phyloP scores from a whole-genome alignment of 2,113 vertebrate genomes.

The Antechinus stuartii region DNA sequence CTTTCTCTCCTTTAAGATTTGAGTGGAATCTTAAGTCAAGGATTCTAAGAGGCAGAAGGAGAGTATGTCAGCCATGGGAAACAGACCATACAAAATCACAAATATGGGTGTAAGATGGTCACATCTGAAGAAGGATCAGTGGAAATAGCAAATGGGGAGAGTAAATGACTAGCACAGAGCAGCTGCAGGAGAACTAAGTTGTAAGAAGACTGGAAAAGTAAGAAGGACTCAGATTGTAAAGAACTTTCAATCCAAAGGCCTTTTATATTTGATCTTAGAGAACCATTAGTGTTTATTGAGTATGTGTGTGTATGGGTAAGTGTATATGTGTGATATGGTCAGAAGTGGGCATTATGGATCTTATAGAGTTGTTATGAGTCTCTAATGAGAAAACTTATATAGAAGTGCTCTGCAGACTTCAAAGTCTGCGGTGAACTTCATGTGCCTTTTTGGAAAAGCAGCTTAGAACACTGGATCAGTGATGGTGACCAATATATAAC shows the following conservation, averaged over 20 bases:
- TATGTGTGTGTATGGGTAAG: neutral
- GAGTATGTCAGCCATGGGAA: neutral
- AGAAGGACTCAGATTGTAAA: neutral
- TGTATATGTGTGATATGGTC: no score
- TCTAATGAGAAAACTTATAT: neutral
- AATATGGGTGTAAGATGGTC: neutral
- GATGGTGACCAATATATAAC: neutral
- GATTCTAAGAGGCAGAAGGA: neutral
- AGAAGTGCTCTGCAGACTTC: neutral
- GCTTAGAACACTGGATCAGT: neutral
- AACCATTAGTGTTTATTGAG: neutral
- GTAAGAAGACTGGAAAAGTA: neutral
- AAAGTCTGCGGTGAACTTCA: neutral
- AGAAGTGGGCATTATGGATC: neutral
- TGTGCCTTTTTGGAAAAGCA: neutral
- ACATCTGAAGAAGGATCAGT: neutral
- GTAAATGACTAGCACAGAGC: neutral
- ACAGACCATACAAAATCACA: neutral
- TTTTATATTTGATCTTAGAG: neutral
- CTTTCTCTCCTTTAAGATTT: neutral
- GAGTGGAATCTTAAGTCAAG: neutral
- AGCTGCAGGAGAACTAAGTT: neutral
- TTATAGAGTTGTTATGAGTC: neutral
- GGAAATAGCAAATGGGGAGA: neutral
- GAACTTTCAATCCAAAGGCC: neutral